These are phyloP conservation scores for Punctoribates punctum DNA, from an alignment of 2,888 invertebrate species.

Conservation along the genomic window DNA sequence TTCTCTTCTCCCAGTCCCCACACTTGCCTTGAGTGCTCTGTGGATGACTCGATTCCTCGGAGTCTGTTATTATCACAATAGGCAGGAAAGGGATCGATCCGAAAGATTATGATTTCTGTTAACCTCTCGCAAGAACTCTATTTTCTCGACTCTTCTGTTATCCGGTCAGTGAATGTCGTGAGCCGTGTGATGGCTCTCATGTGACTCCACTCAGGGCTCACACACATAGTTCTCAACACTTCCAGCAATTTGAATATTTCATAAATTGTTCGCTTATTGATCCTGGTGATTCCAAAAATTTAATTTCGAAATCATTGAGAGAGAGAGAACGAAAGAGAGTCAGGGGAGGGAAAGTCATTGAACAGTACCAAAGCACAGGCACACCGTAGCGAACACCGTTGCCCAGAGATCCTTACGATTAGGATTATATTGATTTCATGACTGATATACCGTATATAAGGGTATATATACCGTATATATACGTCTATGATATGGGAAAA, in stretches of 20 bases:
- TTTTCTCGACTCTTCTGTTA: neutral
- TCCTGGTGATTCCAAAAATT: too few species aligned
- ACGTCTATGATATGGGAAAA: conserved; percentile 14
- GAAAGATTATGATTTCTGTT: conserved; percentile 2
- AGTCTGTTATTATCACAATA: neutral
- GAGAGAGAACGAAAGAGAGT: conserved; percentile 32
- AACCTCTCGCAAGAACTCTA: neutral
- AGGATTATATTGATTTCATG: neutral
- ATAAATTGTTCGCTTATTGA: too few species aligned
- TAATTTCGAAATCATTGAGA: neutral
- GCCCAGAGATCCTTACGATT: neutral
- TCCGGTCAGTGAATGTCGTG: neutral
- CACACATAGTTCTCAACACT: too few species aligned
- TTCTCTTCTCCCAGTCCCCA: neutral
- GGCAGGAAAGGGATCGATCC: conserved; percentile 11
- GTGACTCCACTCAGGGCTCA: too few species aligned
- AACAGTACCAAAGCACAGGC: too few species aligned
- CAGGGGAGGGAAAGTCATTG: conserved; percentile 41
- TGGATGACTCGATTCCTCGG: neutral
- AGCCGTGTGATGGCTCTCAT: too few species aligned
- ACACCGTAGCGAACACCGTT: too few species aligned
- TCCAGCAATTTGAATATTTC: too few species aligned
- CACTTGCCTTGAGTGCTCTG: neutral
- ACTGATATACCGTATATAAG: neutral
- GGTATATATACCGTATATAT: too few species aligned